Evolutionary conservation across 2,113 vertebrate species (phyloP), one percentile per base, ranked within the genome.

Genomic region (Triplophysa rosa): DNA sequence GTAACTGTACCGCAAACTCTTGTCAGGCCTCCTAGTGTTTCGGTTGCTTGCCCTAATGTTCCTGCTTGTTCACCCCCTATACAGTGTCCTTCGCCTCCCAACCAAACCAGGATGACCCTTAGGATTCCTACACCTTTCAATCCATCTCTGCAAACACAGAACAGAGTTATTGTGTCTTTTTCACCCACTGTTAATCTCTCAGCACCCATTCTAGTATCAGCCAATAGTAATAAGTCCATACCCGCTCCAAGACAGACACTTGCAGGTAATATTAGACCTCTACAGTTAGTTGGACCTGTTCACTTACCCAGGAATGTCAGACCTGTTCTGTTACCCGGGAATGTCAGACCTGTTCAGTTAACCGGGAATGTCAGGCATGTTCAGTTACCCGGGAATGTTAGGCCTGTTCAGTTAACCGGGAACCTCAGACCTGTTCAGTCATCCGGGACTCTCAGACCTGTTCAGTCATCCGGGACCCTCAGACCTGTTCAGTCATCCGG

Each of bases 131-230:
- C 42, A 19, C 10, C 59, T 45, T 62, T 16, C 17, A 58, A 56
- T 17, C 45, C 49, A 17, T 62, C 69, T 16, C 40, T 13, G 24
- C 52, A 67, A 29, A n/a, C 37, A 16, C 13, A 16, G 49, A 17
- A 52, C 49, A 71, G 9, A 23, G 64, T 82, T 37, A 8, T 69
- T 0, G 45, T 69, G 24, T 72, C 67, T 8, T 75, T 64, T 61
- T 70, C 81, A 0, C 74, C 74, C 23, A 72, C 73, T 17, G 26
- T 76, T 40, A 62, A 80, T 54, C 8, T 70, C 58, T 37, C 58
- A 2, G 24, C 11, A 12, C 65, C 76, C 4, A 10, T 19, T 7
- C 40, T 62, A 11, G 47, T 67, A 13, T 23, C 79, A n/a, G 11
- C 49, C 17, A 70, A 42, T 12, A 47, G 40, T 29, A 42, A 45